A percentile compares a stretch with the other conserved stretches of the same genome.
Conservation (phyloP, 2,797 vertebrate species). For the Acipenser ruthenus region DNA sequence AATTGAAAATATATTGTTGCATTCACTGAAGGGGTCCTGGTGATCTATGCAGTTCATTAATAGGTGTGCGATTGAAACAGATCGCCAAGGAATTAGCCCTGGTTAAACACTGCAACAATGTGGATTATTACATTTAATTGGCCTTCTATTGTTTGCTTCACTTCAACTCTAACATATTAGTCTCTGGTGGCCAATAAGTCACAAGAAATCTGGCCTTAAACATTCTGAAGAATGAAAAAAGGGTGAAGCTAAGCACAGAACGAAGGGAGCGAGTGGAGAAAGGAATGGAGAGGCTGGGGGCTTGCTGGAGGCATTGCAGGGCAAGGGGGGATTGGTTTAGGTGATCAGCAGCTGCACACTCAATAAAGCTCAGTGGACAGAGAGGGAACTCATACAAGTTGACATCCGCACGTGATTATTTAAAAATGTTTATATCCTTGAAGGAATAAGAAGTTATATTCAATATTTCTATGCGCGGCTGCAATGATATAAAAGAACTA, state of each 20-base stretch:
- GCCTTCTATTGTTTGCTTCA: constrained; percentile 73
- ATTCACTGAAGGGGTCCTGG: too few relatives aligned
- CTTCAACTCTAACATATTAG: constrained; percentile 65
- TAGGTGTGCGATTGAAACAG: constrained; percentile 42
- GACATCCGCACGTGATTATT: constrained; percentile 54
- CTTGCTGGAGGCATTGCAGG: constrained; percentile 77
- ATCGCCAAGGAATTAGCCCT: constrained; percentile 67
- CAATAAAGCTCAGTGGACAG: constrained; percentile 57
- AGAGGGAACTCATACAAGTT: constrained; percentile 53
- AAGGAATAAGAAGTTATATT: constrained; percentile 35
- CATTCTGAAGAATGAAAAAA: constrained; percentile 61
- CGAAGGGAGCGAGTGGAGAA: too few relatives aligned
- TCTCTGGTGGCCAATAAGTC: constrained; percentile 70
- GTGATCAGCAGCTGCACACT: constrained; percentile 73
- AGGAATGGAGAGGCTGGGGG: constrained; percentile 57
- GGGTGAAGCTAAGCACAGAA: constrained; percentile 19
- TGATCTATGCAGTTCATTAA: too few relatives aligned
- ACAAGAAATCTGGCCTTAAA: constrained; percentile 66
- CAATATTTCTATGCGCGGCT: too few relatives aligned
- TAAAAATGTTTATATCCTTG: constrained; percentile 62
- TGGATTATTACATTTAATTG: constrained; percentile 83
- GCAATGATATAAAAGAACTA: too few relatives aligned
- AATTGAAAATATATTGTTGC: too few relatives aligned
- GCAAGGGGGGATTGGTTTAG: constrained; percentile 69
- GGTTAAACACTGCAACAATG: constrained; percentile 75